A percentile compares a stretch with the other conserved stretches of the same genome.
Evolutionary conservation across 2,888 invertebrate genomes (phyloP).

Genomic region (Xestia ashworthii): DNA sequence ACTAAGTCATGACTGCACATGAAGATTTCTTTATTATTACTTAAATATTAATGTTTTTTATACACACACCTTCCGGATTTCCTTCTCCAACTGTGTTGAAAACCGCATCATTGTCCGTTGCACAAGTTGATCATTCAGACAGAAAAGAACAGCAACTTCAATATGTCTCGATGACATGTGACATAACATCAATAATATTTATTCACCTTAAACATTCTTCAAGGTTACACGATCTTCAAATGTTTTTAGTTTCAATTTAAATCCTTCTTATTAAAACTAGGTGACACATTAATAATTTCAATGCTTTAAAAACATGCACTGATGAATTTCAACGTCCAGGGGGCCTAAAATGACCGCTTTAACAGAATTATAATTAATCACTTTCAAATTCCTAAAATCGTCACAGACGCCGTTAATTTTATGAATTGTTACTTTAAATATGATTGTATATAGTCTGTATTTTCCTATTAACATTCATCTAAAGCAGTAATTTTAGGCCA

Average conservation of each 20-base stretch:
- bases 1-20: not conserved
- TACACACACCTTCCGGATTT: not conserved
- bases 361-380: too few relatives aligned
- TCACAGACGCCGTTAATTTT: too few relatives aligned
- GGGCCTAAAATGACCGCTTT: too few relatives aligned
- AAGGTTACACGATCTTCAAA: slow-evolving; percentile 8
- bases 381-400: too few relatives aligned
- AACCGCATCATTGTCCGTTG: not conserved
- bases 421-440: too few relatives aligned
- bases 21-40: not conserved
- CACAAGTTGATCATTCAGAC: not conserved
- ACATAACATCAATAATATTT: not conserved
- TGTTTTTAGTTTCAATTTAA: slow-evolving; percentile 1
- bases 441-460: too few relatives aligned
- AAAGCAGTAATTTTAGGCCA: too few relatives aligned
- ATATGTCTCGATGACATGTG: not conserved
- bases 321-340: not conserved
- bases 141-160: not conserved
- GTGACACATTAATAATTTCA: not conserved
- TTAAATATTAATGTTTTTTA: not conserved
- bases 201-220: not conserved
- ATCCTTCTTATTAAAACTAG: not conserved
- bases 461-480: too few relatives aligned
- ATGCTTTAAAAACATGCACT: not conserved
- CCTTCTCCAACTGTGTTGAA: not conserved